A percentile compares a stretch with the other conserved stretches of the same genome.
Conservation (phyloP, 2,113 vertebrate genomes). For the Gymnogyps californianus region DNA sequence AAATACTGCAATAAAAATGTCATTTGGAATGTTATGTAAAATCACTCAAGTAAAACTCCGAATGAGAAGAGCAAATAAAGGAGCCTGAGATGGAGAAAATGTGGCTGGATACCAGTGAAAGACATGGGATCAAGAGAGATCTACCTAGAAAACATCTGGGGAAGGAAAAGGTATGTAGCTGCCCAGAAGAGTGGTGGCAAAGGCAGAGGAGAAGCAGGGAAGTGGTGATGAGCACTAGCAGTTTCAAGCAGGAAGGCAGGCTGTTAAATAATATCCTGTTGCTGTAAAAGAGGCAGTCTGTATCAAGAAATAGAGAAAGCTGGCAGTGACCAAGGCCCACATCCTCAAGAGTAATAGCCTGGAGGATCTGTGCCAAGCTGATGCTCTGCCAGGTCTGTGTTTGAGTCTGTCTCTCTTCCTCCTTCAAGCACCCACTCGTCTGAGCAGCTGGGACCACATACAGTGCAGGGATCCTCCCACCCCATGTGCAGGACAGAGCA, state of each 20-base stretch:
- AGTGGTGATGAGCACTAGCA: neutral
- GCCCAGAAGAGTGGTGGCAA: neutral
- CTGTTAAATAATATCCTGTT: neutral
- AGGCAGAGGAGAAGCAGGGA: neutral
- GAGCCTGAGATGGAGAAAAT: neutral
- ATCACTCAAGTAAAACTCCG: neutral
- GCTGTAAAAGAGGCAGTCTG: neutral
- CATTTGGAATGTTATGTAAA: constrained; percentile 21
- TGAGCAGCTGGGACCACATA: neutral
- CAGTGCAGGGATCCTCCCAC: rapidly evolving
- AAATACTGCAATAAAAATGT: constrained; percentile 35
- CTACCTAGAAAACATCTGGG: neutral
- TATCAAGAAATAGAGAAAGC: neutral
- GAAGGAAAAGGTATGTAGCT: neutral
- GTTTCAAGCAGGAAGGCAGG: neutral
- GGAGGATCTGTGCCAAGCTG: rapidly evolving
- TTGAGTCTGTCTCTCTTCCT: neutral
- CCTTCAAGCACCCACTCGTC: neutral
- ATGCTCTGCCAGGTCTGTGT: neutral
- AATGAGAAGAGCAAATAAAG: constrained; percentile 1
- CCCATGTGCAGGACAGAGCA: neutral
- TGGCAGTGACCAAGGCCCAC: neutral
- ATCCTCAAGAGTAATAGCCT: neutral
- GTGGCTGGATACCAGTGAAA: neutral
- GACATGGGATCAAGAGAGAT: neutral